Evolutionary conservation across 2,888 invertebrate species (phyloP), one percentile per base, ranked within the genome.

Genomic region (Nemotelus pantherinus): DNA sequence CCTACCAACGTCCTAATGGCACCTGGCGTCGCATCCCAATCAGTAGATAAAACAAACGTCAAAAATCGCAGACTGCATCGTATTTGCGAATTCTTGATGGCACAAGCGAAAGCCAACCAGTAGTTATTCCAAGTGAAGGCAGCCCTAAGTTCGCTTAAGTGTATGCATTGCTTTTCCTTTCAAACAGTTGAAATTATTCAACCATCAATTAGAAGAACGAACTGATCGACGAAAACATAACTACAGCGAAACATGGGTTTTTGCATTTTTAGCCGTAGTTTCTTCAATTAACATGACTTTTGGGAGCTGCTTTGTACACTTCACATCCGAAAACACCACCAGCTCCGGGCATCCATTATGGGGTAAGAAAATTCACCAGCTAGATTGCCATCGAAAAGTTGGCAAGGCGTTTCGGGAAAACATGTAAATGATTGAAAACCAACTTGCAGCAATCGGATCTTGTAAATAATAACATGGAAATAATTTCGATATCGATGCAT

Each of bases 401-500:
- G 6, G 58, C 7, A 44, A 7, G 53, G 74, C 60, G 60, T 43
- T 25, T 48, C 60, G 41, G 2, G 57, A n/a, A 57, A 74, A 60
- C 63, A 41, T 48, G 47, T 3, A 60, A 74, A 48, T 63, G 43
- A 10, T 63, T 5, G 48, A 63, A 25, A 63, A 60, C 60, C 74
- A 44, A 74, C 60, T 47, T 41, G 63, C 74, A 47, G 45, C 60
- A 43, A 41, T 60, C 47, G 48, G n/a, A 48, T 74, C 50, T 74
- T 74, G 74, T 74, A 74, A 74, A 74, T 74, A 74, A 74, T 60
- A 74, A 74, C 74, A 74, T 63, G 74, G 74, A 60, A 74, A 74
- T 60, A 45, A 48, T 63, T 9, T 43, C 41, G 60, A 43, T 6
- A 72, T 72, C 72, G 72, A 47, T 45, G n/a, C 58, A 63, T 60